Evolutionary conservation across 2,888 invertebrate genomes (phyloP).

Genomic region (Idaea biselata): DNA sequence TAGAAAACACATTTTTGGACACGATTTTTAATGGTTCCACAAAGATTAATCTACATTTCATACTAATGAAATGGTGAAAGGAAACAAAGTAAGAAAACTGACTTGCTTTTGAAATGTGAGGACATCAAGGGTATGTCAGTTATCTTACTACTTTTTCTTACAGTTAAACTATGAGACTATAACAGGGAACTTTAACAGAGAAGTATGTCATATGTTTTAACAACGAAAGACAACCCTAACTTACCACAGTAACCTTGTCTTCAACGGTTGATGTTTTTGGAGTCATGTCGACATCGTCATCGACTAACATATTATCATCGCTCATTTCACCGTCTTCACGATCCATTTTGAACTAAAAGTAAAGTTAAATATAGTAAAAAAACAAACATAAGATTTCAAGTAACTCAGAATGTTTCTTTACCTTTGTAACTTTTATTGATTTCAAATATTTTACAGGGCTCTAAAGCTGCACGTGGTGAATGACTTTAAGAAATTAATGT

Average conservation of each 20-base stretch:
- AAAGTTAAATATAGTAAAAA: neutral
- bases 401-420: neutral
- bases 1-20: constrained; percentile 30
- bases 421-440: neutral
- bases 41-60: too few relatives aligned
- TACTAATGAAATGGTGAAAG: too few relatives aligned
- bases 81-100: too few relatives aligned
- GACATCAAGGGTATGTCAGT: too few relatives aligned
- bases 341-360: constrained; percentile 43
- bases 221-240: constrained; percentile 18
- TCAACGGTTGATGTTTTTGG: constrained; percentile 28
- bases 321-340: constrained; percentile 77
- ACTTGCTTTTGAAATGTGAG: too few relatives aligned
- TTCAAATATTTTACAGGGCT: neutral
- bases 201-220: too few relatives aligned
- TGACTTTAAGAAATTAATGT: neutral
- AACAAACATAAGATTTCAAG: neutral
- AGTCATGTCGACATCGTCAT: constrained; percentile 44
- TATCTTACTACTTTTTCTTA: too few relatives aligned
- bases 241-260: constrained; percentile 50
- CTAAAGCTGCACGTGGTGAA: neutral
- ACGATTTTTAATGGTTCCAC: too few relatives aligned
- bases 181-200: too few relatives aligned
- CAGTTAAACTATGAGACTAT: too few relatives aligned
- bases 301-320: constrained; percentile 66